These are phyloP conservation scores for Saguinus imperator DNA, from an alignment of 2,113 vertebrate species.

Conservation along the genomic window DNA sequence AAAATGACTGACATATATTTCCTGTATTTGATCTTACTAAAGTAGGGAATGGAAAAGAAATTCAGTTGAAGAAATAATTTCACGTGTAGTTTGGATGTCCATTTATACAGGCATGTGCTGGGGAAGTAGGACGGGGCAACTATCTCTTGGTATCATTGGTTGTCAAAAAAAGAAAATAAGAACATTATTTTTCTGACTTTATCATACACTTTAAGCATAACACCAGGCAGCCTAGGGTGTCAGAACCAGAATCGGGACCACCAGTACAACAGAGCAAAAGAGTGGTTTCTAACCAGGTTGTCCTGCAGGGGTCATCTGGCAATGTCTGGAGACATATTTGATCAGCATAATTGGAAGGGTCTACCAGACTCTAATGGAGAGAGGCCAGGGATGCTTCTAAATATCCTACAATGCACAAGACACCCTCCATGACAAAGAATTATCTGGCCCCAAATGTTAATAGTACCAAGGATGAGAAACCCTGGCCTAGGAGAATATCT, in stretches of 20 bases:
- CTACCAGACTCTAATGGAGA: not conserved
- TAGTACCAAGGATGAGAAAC: not conserved
- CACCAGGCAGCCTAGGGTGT: not conserved
- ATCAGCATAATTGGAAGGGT: not conserved
- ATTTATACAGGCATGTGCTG: not conserved
- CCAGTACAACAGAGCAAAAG: not conserved
- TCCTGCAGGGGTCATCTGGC: not conserved
- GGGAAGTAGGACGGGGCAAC: no score
- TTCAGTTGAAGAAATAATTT: not conserved
- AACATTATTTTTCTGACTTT: not conserved
- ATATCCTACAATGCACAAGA: not conserved
- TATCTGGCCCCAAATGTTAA: not conserved
- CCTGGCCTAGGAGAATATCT: not conserved
- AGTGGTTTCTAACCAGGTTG: not conserved
- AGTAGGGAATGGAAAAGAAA: not conserved
- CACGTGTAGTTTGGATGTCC: not conserved
- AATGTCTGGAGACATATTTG: not conserved
- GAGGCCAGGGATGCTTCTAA: not conserved
- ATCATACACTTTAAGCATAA: not conserved
- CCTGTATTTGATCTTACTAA: not conserved
- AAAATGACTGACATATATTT: not conserved
- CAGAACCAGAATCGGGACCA: not conserved
- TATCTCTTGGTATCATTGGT: not conserved
- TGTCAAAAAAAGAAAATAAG: not conserved
- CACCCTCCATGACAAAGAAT: not conserved